Conservation (phyloP, 2,797 vertebrate genomes). For the Discoglossus pictus region DNA sequence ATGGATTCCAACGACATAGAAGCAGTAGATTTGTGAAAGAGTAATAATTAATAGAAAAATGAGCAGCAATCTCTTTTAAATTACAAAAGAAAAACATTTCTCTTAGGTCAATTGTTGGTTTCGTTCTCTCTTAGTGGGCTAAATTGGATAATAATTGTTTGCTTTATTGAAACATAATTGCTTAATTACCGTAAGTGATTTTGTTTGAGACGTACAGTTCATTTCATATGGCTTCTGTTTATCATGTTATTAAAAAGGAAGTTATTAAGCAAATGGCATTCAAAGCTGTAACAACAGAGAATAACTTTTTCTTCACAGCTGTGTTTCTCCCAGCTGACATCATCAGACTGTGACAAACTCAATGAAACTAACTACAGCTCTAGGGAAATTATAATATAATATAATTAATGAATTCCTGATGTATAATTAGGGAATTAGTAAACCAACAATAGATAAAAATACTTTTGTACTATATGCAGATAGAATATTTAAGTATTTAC, state of each 20-base stretch:
- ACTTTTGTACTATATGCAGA: too few species aligned
- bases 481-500: constrained; percentile 31
- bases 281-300: constrained; percentile 15
- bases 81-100: constrained; percentile 33
- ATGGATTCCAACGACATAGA: constrained; percentile 8
- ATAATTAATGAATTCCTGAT: constrained; percentile 37
- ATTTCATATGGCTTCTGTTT: constrained; percentile 48
- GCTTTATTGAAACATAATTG: constrained; percentile 50
- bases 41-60: constrained; percentile 37
- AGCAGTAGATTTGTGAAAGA: constrained; percentile 17
- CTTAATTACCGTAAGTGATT: constrained; percentile 47
- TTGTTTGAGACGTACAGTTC: constrained; percentile 39
- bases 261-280: constrained; percentile 49
- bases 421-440: constrained; percentile 40
- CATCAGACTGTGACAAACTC: constrained; percentile 48
- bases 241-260: constrained; percentile 48
- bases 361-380: constrained; percentile 16
- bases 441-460: constrained; percentile 12
- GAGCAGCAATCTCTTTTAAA: constrained; percentile 28
- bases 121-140: constrained; percentile 29
- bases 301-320: constrained; percentile 41
- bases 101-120: constrained; percentile 45
- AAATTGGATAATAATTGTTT: constrained; percentile 49
- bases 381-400: constrained; percentile 33
- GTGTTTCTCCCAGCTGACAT: constrained; percentile 27